Evolutionary conservation across 2,888 invertebrate genomes (phyloP).

Genomic region (Troides helena): DNA sequence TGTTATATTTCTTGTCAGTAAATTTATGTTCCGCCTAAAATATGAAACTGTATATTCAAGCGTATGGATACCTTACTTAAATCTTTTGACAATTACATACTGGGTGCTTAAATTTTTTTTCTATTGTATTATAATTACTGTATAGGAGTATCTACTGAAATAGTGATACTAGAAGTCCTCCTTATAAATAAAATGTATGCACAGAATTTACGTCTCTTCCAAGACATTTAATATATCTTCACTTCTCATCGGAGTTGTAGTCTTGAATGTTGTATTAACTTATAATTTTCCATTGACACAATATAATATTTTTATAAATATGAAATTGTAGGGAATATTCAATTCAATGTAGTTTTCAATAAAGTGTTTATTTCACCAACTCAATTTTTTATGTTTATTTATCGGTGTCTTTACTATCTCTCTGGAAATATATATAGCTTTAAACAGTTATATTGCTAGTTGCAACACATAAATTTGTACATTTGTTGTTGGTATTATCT

Average conservation of each 20-base stretch:
- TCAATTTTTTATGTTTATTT: background rate
- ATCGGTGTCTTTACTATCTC: background rate
- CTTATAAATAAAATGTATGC: no score
- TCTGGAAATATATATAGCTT: background rate
- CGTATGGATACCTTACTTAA: slow-evolving; percentile 6
- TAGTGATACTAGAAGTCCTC: no score
- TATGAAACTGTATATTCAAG: slow-evolving; percentile 9
- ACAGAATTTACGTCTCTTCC: no score
- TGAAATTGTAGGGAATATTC: no score
- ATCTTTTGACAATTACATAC: background rate
- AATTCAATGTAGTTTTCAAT: background rate
- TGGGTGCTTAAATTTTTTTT: background rate
- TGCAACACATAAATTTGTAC: background rate
- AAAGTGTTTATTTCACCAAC: background rate
- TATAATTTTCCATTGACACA: no score
- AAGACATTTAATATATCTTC: no score
- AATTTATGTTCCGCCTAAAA: background rate
- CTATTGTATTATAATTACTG: background rate
- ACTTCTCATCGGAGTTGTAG: no score
- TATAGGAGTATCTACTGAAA: background rate
- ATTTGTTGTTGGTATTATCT: background rate
- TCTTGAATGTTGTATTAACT: no score
- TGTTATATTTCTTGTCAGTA: slow-evolving; percentile 57
- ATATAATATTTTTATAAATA: no score
- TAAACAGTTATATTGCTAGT: background rate